phyloP scores from a whole-genome alignment of 2,113 vertebrate species.

The Bujurquina vittata region DNA sequence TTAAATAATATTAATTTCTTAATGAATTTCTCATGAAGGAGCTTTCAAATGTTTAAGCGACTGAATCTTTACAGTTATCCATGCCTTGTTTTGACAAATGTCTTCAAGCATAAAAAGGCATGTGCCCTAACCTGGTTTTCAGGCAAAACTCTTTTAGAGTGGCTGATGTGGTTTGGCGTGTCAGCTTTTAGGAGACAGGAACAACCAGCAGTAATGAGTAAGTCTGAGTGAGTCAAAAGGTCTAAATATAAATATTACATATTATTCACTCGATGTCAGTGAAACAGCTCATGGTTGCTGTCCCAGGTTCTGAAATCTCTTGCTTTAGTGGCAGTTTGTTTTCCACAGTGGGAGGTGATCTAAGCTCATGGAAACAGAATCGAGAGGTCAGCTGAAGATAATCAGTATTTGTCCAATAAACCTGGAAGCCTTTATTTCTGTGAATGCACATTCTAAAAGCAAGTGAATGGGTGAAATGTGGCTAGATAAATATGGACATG shows the following conservation, averaged over 20 bases:
- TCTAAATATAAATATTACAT: not conserved
- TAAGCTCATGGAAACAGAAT: not conserved
- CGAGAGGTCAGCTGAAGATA: not conserved
- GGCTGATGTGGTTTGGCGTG: not conserved
- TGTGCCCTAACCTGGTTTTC: not conserved
- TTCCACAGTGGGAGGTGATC: not conserved
- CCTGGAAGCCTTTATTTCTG: not conserved
- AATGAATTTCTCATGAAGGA: not conserved
- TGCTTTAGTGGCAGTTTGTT: not conserved
- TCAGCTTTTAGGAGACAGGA: not conserved
- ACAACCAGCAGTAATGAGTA: not conserved
- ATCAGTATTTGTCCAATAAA: not conserved
- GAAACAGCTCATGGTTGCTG: not conserved
- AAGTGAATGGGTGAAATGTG: not conserved
- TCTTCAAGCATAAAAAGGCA: not conserved
- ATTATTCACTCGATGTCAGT: not conserved
- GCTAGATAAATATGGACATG: not conserved
- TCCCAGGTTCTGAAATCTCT: conserved; percentile 13
- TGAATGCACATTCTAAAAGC: not conserved
- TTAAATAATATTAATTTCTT: not conserved
- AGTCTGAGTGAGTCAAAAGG: not conserved
- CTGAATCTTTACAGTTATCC: not conserved
- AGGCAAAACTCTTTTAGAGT: conserved; percentile 4
- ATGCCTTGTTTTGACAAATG: not conserved
- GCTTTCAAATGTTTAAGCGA: not conserved